These are phyloP conservation scores for Spisula solida DNA, from an alignment of 2,888 invertebrate genomes.

Conservation along the genomic window DNA sequence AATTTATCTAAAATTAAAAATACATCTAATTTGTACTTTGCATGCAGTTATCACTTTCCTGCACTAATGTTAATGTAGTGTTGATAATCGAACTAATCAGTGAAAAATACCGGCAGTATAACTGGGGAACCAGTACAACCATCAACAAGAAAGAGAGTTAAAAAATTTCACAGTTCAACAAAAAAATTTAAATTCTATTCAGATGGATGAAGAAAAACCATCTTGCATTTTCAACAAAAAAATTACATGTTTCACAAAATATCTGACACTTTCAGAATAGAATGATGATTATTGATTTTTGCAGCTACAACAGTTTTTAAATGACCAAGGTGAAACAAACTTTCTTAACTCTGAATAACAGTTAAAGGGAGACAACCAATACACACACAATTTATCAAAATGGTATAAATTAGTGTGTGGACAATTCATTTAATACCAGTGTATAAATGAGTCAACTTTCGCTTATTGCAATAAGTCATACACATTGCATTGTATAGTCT, in stretches of 20 bases:
- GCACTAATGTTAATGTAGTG: not conserved
- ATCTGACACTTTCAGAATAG: not conserved
- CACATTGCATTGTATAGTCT: too few relatives aligned
- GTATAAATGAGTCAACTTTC: too few relatives aligned
- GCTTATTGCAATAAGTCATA: too few relatives aligned
- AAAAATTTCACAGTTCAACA: not conserved
- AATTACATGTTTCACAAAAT: not conserved
- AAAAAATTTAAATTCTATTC: not conserved
- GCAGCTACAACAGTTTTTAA: not conserved
- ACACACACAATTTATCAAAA: not conserved
- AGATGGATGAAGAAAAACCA: not conserved
- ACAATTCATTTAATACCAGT: too few relatives aligned
- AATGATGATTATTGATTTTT: not conserved
- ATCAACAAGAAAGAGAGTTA: not conserved
- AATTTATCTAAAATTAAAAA: conserved; percentile 5
- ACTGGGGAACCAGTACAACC: not conserved
- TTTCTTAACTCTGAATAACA: not conserved
- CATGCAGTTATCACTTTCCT: conserved; percentile 8
- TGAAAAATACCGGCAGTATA: not conserved
- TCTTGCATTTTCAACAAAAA: not conserved
- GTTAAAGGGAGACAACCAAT: not conserved
- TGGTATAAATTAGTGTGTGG: not conserved
- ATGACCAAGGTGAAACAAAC: not conserved
- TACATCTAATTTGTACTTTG: conserved; percentile 23
- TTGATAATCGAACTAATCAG: conserved; percentile 18